Conservation (phyloP, 2,113 vertebrate genomes). For the Natator depressus region DNA sequence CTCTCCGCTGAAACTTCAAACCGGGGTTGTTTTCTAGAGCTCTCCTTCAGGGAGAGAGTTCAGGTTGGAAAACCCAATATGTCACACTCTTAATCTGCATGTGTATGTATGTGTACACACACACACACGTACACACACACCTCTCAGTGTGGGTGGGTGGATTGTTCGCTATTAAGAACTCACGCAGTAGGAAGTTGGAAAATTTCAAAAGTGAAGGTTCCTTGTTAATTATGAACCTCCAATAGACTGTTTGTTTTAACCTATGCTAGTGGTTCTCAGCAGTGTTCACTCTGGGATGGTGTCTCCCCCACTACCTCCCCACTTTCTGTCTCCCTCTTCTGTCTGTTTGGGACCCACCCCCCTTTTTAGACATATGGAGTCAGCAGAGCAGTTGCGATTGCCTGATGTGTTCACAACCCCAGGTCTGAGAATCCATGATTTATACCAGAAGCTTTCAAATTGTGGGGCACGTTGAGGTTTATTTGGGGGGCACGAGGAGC, state of each 20-base stretch:
- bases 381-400: not conserved
- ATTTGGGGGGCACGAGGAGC: not conserved
- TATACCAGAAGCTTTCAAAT: not conserved
- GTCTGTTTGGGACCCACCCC: not conserved
- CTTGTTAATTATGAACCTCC: not conserved
- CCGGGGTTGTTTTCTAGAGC: not conserved
- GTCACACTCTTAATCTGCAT: rapidly evolving
- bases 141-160: not conserved
- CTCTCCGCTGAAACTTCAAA: not conserved
- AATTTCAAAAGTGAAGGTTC: not conserved
- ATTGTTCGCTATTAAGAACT: not conserved
- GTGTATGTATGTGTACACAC: no score
- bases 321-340: no score
- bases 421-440: not conserved
- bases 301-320: not conserved
- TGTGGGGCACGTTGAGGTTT: no score
- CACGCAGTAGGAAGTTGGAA: not conserved
- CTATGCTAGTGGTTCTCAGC: not conserved
- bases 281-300: not conserved
- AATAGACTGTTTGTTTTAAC: rapidly evolving
- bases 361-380: not conserved
- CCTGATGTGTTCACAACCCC: not conserved
- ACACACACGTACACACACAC: rapidly evolving
- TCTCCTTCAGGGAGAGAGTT: not conserved
- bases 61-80: rapidly evolving